Conservation (phyloP, 2,797 vertebrate genomes). For the Rhabdomys pumilio region DNA sequence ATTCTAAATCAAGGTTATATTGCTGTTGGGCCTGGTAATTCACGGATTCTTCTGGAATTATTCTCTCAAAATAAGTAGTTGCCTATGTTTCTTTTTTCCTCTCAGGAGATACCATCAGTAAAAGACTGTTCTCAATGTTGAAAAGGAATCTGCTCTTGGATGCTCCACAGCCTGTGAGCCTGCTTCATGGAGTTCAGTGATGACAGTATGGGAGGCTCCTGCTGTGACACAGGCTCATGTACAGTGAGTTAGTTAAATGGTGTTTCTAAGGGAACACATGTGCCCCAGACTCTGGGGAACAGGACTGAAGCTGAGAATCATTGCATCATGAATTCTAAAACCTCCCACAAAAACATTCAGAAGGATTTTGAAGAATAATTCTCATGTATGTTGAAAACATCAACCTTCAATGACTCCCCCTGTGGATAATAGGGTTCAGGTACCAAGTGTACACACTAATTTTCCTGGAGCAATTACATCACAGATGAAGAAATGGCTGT, state of each 20-base stretch:
- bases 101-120: rapidly evolving
- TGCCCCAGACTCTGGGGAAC: rapidly evolving
- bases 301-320: background rate
- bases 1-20: background rate
- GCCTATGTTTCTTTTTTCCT: background rate
- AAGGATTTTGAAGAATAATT: background rate
- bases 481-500: background rate
- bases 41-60: background rate
- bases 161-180: no score
- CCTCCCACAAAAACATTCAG: background rate
- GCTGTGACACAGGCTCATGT: background rate
- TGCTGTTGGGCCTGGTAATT: background rate
- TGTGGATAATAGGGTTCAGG: background rate
- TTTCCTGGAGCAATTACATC: background rate
- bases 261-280: rapidly evolving
- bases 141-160: background rate
- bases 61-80: rapidly evolving
- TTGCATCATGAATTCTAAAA: background rate
- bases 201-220: rapidly evolving
- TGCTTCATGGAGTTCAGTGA: background rate
- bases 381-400: background rate
- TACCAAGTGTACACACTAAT: background rate
- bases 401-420: background rate
- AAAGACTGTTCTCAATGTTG: background rate
- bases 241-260: background rate